Conservation (phyloP, 2,797 vertebrate genomes). For the Thunnus albacares region DNA sequence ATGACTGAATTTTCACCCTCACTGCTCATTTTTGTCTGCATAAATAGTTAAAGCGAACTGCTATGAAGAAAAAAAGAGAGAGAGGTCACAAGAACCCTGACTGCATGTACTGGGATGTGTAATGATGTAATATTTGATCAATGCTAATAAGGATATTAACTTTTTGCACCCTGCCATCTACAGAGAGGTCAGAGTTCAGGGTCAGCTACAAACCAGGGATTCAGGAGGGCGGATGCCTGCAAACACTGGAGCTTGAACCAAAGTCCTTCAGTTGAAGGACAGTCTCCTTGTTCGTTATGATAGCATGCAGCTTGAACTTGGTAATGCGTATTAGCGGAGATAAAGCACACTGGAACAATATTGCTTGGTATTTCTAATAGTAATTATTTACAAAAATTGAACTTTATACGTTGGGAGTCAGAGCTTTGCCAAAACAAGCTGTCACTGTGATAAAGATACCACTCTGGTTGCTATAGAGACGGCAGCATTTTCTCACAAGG, state of each 20-base stretch:
- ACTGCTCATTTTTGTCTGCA: constrained; percentile 40
- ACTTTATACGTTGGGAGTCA: constrained; percentile 56
- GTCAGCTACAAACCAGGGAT: constrained; percentile 17
- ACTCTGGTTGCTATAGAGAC: constrained; percentile 66
- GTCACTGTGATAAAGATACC: constrained; percentile 78
- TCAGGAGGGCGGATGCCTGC: constrained; percentile 2
- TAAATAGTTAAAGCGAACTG: constrained; percentile 48
- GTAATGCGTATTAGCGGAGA: background rate
- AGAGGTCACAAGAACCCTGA: constrained; percentile 14
- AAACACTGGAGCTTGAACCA: background rate
- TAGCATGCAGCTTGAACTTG: constrained; percentile 9
- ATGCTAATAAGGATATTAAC: background rate
- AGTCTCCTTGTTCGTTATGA: background rate
- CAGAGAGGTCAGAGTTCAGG: constrained; percentile 37
- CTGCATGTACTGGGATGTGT: background rate
- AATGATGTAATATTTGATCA: constrained; percentile 6
- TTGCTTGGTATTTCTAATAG: background rate
- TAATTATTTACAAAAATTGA: constrained; percentile 41
- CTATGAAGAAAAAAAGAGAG: constrained; percentile 15
- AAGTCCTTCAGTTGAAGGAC: constrained; percentile 13
- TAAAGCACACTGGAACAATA: background rate
- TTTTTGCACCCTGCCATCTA: background rate
- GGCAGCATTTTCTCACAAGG: constrained; percentile 70
- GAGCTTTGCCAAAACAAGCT: constrained; percentile 76
- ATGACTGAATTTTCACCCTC: constrained; percentile 24